phyloP scores from a whole-genome alignment of 2,888 invertebrate genomes.

The Leptarthrus brevirostris region DNA sequence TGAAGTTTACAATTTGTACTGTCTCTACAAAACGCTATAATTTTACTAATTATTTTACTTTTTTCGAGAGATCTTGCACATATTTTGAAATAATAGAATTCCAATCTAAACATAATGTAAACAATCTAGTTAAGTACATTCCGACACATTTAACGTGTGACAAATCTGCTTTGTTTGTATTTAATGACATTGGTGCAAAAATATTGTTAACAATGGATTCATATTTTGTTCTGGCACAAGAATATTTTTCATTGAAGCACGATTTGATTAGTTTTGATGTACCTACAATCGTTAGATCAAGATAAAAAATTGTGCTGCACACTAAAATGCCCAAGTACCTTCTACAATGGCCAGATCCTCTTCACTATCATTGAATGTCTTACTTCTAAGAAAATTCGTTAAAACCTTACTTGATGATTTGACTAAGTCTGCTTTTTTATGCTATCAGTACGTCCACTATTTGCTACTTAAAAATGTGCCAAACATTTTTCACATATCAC shows the following conservation, averaged over 20 bases:
- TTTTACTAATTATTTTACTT: constrained; percentile 36
- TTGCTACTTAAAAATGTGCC: constrained; percentile 15
- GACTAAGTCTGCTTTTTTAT: constrained; percentile 16
- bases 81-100: constrained; percentile 50
- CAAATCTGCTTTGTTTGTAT: constrained; percentile 52
- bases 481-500: constrained; percentile 23
- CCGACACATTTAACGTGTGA: constrained; percentile 38
- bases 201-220: constrained; percentile 51
- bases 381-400: neutral
- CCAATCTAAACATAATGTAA: constrained; percentile 49
- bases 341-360: constrained; percentile 26
- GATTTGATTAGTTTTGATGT: constrained; percentile 40
- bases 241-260: constrained; percentile 45
- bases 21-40: constrained; percentile 48
- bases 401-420: constrained; percentile 13
- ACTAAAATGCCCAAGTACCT: constrained; percentile 46
- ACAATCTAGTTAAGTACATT: constrained; percentile 40
- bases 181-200: constrained; percentile 51
- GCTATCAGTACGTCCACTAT: constrained; percentile 26
- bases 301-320: constrained; percentile 44
- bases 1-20: constrained; percentile 46
- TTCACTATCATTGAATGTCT: constrained; percentile 8
- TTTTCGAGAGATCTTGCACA: neutral
- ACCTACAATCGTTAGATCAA: constrained; percentile 47
- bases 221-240: constrained; percentile 51